Evolutionary conservation across 2,888 invertebrate genomes (phyloP), one percentile per base, ranked within the genome.

Genomic region (Esperia sulphurella): DNA sequence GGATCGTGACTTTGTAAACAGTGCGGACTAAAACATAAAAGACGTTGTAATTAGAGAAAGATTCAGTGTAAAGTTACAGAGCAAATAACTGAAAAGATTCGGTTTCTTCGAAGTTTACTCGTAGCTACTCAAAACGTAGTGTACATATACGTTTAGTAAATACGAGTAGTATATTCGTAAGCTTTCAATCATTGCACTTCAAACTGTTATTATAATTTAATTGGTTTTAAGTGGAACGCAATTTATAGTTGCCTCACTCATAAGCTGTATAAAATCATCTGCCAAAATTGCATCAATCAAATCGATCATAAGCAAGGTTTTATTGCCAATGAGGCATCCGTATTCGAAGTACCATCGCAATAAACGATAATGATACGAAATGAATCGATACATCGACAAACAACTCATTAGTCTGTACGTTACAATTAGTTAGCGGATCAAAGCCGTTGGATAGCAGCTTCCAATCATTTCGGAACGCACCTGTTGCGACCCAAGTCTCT

Each of bases 1-100:
- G 66, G 65, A 67, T 79, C 75, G 72, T 75, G 75, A 78, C 79
- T 79, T 71, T 68, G 67, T 75, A 78, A 76, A 79, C 75, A 76
- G 55, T 59, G 63, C 65, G 65, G 63, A 64, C 70, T 71, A 70
- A 77, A 57, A 57, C 56, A 54, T 53, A 45, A 41, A 66, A 66
- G 67, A 65, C 60, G 60, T 50, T 67, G 79, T 75, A 79, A 83
- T 76, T 68, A 63, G 72, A 79, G 71, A 71, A 63, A 57, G 65
- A 68, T 71, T 75, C 65, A 69, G 62, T 67, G 13, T 50, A 38
- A 48, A 44, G 39, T 35, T 43, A 31, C 33, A 35, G 10, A 10
- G 12, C 30, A 38, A 29, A 39, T 45, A 45, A 39, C 44, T 2
- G 7, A n/a, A 35, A 35, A 35, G 35, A 35, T 35, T 35, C 1